These are phyloP conservation scores for Erebia epiphron DNA, from an alignment of 2,888 invertebrate genomes.

Conservation along the genomic window DNA sequence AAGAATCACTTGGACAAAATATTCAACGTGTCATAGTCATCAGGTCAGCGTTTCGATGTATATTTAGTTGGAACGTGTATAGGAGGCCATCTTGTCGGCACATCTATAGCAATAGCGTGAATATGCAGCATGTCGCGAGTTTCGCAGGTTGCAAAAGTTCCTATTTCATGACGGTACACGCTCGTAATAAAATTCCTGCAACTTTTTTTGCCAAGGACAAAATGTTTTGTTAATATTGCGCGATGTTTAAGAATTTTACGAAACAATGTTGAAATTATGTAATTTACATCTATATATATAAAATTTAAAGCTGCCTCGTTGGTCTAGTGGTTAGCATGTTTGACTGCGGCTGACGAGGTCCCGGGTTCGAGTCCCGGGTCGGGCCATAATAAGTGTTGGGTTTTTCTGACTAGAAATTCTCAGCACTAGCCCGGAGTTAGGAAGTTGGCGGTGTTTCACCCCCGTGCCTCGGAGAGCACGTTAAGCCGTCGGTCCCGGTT, in stretches of 20 bases:
- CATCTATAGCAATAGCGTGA: not conserved
- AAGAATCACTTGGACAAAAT: no score
- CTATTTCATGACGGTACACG: conserved; percentile 22
- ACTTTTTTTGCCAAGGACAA: conserved; percentile 24
- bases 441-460: no score
- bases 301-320: no score
- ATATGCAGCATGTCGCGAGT: conserved; percentile 3
- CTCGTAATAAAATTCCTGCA: conserved; percentile 26
- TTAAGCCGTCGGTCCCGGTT: no score
- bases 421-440: no score
- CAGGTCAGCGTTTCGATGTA: not conserved
- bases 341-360: no score
- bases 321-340: no score
- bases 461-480: no score
- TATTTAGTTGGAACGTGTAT: not conserved
- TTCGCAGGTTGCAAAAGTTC: conserved; percentile 24
- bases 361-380: no score
- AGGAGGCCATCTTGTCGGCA: not conserved
- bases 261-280: not conserved
- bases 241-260: not conserved
- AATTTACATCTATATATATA: no score
- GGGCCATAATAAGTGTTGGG: no score
- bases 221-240: conserved; percentile 15
- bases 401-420: no score
- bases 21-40: not conserved